phyloP scores from a whole-genome alignment of 2,113 vertebrate genomes.

The Nothoprocta pentlandii region DNA sequence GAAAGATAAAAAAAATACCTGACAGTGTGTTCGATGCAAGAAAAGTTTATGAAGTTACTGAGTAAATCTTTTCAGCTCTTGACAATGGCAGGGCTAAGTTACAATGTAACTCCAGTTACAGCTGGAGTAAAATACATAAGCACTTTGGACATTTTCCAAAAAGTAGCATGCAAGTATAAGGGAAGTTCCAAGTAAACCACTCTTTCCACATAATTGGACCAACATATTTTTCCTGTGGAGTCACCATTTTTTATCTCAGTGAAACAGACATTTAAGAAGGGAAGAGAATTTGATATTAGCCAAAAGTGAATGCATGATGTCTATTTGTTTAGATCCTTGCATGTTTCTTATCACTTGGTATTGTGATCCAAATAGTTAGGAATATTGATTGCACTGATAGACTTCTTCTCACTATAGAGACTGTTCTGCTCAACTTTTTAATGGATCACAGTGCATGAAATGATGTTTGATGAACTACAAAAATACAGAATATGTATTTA shows the following conservation, averaged over 20 bases:
- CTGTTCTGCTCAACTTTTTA: background rate
- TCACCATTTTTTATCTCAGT: background rate
- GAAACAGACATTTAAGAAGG: background rate
- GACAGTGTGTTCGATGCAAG: background rate
- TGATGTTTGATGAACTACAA: background rate
- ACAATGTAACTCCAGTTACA: background rate
- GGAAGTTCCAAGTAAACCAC: background rate
- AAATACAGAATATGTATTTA: background rate
- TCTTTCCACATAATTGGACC: background rate
- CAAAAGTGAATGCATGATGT: background rate
- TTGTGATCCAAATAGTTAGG: background rate
- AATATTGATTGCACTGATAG: background rate
- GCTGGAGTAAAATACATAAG: background rate
- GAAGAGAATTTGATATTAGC: background rate
- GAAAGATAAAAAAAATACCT: background rate
- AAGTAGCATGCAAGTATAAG: background rate
- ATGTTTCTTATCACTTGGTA: background rate
- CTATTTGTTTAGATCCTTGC: background rate
- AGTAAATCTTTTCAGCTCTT: background rate
- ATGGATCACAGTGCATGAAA: background rate
- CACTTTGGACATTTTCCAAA: background rate
- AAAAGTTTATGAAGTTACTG: background rate
- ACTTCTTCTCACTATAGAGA: background rate
- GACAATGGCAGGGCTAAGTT: background rate
- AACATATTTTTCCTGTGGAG: background rate